These are phyloP conservation scores for Calameuta idolon DNA, from an alignment of 2,888 invertebrate species.

Conservation along the genomic window DNA sequence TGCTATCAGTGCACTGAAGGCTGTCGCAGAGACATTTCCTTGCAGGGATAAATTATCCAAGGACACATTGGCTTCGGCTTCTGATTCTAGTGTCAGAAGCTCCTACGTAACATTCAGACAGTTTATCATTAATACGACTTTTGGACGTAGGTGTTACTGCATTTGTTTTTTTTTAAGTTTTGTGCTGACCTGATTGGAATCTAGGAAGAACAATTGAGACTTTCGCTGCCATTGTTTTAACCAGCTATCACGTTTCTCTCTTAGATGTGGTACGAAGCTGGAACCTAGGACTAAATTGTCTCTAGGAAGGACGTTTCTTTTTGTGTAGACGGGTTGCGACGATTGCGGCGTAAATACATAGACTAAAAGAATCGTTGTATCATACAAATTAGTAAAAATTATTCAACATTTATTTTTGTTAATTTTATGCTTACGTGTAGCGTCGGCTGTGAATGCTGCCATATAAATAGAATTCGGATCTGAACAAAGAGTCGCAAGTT, in stretches of 20 bases:
- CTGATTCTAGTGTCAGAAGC: slow-evolving; percentile 67
- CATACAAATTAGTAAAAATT: not conserved
- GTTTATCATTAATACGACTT: not conserved
- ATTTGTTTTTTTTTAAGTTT: not conserved
- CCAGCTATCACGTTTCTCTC: slow-evolving; percentile 50
- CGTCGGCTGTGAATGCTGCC: slow-evolving; percentile 75
- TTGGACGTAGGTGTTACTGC: not conserved
- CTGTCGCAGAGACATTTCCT: slow-evolving; percentile 62
- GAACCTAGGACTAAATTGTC: slow-evolving; percentile 67
- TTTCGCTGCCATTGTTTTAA: slow-evolving; percentile 71
- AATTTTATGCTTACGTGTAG: slow-evolving; percentile 71
- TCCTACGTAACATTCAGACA: slow-evolving; percentile 57
- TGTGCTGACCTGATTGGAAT: slow-evolving; percentile 70
- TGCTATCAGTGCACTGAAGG: slow-evolving; percentile 67
- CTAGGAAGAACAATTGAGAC: slow-evolving; percentile 74
- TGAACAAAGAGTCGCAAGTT: slow-evolving; percentile 68
- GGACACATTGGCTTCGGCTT: slow-evolving; percentile 63
- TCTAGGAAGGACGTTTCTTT: slow-evolving; percentile 67
- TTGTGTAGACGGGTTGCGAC: slow-evolving; percentile 70
- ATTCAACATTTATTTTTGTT: not conserved
- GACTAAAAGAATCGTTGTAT: slow-evolving; percentile 67
- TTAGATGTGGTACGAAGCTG: slow-evolving; percentile 72
- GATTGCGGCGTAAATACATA: slow-evolving; percentile 74
- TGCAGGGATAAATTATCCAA: slow-evolving; percentile 61
- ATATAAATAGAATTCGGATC: slow-evolving; percentile 77